Base-by-base conservation (phyloP, 2,797 vertebrate species). In the Pteropus rufus region DNA sequence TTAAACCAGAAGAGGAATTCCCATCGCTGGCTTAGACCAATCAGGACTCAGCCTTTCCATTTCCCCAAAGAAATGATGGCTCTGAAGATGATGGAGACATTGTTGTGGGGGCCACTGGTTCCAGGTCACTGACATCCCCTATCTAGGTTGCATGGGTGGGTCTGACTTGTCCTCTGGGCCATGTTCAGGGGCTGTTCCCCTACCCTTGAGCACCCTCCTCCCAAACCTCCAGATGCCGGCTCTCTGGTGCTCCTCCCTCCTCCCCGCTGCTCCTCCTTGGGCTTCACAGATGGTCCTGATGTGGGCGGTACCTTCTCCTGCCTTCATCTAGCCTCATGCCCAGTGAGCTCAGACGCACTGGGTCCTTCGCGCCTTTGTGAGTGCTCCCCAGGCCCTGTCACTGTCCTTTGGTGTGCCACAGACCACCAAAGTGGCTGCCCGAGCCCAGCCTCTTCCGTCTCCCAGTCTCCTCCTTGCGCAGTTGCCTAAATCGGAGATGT, bases 321-420 rank as follows among this genome's bases (percentile, higher is more conserved):
- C 24, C 10, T 12, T 64, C 58, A 16, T 9, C 65, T 24, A 73
- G 44, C 18, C 44, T 8, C 4, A 0, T 0, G 23, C 23, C 49
- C 2, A 8, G 26, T 2, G 21, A 56, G 70, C 60, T 80, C 31
- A 15, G 84, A 4, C 0, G 0, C 11, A 0, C 5, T 21, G 62
- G 10, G 24, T 29, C 70, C 36, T 70, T 21, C 2, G 0, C 5
- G 41, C 24, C 70, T 11, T 81, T 49, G 19, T 1, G 10, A n/a
- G 39, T 36, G 41, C 34, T 62, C 19, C 72, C 44, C 5, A 10
- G 80, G 36, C 15, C 58, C 81, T 15, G n/a, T 31, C 58, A 3
- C 16, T 2, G 41, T 11, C 36, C n/a, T 0, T 2, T 0, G 0
- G 7, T 12, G 49, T 10, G 23, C 46, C 10, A 23, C 9, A 23